Conservation (phyloP, 35 echinoderm and acorn worm species). For the Heliocidaris erythrogramma region DNA sequence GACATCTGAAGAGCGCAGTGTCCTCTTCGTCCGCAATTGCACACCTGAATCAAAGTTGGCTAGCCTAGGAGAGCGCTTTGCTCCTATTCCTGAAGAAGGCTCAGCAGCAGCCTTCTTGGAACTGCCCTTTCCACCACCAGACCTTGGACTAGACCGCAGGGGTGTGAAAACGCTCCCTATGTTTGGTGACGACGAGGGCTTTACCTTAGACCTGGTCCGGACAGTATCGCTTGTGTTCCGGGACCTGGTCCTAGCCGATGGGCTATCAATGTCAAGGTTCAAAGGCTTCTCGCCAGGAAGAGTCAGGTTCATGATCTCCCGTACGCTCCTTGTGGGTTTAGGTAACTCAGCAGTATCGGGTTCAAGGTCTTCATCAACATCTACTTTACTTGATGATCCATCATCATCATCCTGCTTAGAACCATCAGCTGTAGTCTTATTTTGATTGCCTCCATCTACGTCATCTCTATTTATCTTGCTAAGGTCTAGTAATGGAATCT, state of each 20-base stretch:
- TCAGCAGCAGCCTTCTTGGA: background rate
- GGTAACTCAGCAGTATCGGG: background rate
- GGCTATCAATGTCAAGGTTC: background rate
- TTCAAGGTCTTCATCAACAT: background rate
- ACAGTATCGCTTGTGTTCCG: constrained; percentile 17
- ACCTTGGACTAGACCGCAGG: constrained; percentile 17
- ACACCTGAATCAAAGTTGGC: background rate
- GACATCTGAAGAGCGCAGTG: background rate
- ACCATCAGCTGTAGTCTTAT: background rate
- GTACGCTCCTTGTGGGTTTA: constrained; percentile 28
- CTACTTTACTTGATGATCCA: background rate
- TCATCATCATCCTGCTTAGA: background rate
- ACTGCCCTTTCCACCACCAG: background rate
- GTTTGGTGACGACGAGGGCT: background rate
- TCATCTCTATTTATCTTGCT: background rate
- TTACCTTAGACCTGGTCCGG: constrained; percentile 12
- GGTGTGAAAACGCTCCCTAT: constrained; percentile 8
- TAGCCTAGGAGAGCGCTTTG: background rate
- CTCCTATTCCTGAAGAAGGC: background rate
- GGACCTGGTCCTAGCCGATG: constrained; percentile 24
- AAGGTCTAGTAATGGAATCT: background rate
- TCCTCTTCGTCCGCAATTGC: background rate
- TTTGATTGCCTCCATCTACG: background rate
- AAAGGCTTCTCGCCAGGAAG: constrained; percentile 22
- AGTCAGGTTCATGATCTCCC: constrained; percentile 28